A percentile compares a stretch with the other conserved stretches of the same genome.
Conservation (phyloP, 2,888 invertebrate genomes). For the Drosophila fulvimacula region DNA sequence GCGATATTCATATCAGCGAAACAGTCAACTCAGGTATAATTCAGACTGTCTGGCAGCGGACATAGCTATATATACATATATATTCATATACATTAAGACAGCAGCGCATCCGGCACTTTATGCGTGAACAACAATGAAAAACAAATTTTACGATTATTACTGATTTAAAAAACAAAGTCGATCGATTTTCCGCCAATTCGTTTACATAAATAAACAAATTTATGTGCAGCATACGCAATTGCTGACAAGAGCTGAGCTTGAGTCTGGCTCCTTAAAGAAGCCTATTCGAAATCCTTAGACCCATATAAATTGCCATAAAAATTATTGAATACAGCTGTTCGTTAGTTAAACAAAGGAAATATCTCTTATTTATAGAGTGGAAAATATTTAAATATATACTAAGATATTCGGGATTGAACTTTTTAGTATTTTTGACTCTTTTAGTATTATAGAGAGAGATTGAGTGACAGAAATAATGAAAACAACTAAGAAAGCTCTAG, state of each 20-base stretch:
- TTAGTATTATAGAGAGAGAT: neutral
- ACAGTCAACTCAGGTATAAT: constrained; percentile 15
- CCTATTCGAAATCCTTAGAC: neutral
- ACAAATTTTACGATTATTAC: constrained; percentile 52
- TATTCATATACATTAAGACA: neutral
- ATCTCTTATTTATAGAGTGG: neutral
- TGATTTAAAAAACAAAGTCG: constrained; percentile 39
- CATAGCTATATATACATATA: neutral
- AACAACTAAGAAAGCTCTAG: too few species aligned
- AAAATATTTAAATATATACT: too few species aligned
- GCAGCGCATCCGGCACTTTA: constrained; percentile 36
- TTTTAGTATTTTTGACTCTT: too few species aligned
- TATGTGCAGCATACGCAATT: neutral
- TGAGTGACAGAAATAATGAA: too few species aligned
- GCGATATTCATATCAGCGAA: constrained; percentile 23
- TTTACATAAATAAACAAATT: constrained; percentile 11
- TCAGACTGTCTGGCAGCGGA: constrained; percentile 14
- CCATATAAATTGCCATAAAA: neutral
- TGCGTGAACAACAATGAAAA: constrained; percentile 39
- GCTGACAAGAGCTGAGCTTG: neutral
- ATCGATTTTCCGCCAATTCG: constrained; percentile 29
- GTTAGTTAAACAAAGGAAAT: neutral
- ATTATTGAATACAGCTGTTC: neutral
- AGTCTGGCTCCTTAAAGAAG: neutral
- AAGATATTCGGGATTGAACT: too few species aligned